Conservation (phyloP, 2,888 invertebrate species). For the Folsomia manolachei region DNA sequence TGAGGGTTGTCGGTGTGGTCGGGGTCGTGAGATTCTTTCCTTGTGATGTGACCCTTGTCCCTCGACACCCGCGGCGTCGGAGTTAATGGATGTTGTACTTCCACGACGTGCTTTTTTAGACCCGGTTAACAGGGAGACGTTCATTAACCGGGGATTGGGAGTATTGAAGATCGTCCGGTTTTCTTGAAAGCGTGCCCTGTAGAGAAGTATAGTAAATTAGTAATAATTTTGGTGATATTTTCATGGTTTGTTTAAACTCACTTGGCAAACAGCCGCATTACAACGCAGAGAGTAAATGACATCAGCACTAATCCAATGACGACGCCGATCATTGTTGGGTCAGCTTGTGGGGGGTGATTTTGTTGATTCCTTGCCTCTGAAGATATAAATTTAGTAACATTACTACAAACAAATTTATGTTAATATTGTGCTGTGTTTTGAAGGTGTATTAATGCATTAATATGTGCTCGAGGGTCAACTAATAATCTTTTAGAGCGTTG, state of each 20-base stretch:
- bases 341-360: conserved; percentile 62
- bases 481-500: too few species aligned
- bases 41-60: conserved; percentile 26
- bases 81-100: conserved; percentile 41
- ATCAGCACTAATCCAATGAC: conserved; percentile 86
- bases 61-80: conserved; percentile 33
- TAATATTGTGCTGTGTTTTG: too few species aligned
- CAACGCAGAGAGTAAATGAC: conserved; percentile 91
- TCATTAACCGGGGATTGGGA: conserved; percentile 89
- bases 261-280: conserved; percentile 88
- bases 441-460: neutral
- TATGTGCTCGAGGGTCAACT: too few species aligned
- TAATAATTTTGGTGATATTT: too few species aligned
- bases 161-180: conserved; percentile 91
- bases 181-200: conserved; percentile 86
- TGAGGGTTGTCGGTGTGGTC: conserved; percentile 31
- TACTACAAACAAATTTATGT: neutral
- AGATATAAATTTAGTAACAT: neutral
- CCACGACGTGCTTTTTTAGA: conserved; percentile 48
- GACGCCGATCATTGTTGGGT: conserved; percentile 80
- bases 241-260: too few species aligned
- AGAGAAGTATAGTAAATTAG: too few species aligned
- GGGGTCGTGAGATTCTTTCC: conserved; percentile 27
- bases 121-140: conserved; percentile 54
- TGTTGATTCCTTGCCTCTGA: conserved; percentile 44